Evolutionary conservation across 1,140 invertebrate genomes (phyloP), one percentile per base, ranked within the genome.

Genomic region (Leptopilina clavipes): DNA sequence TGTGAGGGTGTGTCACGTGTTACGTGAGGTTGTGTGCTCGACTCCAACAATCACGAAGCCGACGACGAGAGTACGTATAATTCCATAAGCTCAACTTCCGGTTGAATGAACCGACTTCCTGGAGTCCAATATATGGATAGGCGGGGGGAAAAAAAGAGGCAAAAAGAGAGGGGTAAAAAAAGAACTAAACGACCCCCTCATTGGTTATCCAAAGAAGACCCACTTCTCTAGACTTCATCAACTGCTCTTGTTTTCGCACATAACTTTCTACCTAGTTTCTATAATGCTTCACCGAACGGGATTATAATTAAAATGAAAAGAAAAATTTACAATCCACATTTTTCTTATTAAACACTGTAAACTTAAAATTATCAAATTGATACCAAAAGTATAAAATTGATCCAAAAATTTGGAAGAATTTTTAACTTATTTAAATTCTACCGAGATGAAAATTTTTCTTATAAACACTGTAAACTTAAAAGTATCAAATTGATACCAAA

Each of bases 21-120:
- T 76, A 75, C 80, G 77, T 82, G 56, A 1, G 37, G 8, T 40
- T 12, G 12, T 65, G 22, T 31, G 25, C 22, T 3, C 48, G 79
- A 80, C 70, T 71, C 5, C 78, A 80, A 76, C 77, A 76, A 80
- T 85, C 78, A 84, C 76, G 82, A 82, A 82, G 73, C 71, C 59
- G 72, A 45, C 81, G 77, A 31, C 5, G 37, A 81, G 82, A 81
- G 80, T 77, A 84, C 80, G 79, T 82, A 81, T 83, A 82, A 81
- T 79, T 78, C 80, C 77, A 76, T 84, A 82, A 87, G 83, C 81
- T 72, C 79, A 70, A 80, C 85, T 88, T 88, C 87, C 86, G 86
- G 86, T 86, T 86, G 84, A 86, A 86, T 83, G 85, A 85, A 84
- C 83, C 81, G 72, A 72, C 81, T 85, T 86, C 82, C 83, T 83